Conservation (phyloP, 2,797 vertebrate genomes). For the Falco peregrinus region DNA sequence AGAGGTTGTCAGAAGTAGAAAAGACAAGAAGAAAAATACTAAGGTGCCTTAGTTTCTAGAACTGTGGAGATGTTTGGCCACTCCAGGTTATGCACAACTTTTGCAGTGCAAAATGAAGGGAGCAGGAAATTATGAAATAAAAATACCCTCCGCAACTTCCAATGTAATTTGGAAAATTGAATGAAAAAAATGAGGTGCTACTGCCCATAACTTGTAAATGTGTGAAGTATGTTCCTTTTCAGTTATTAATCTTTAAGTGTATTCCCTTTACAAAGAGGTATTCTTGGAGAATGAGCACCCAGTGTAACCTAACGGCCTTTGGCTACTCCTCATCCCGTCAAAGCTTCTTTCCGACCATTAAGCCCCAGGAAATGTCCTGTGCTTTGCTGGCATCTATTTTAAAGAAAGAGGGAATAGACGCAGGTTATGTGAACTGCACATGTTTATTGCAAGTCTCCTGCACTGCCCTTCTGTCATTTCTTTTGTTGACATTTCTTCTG, state of each 20-base stretch:
- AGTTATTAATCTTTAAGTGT: neutral
- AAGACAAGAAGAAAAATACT: neutral
- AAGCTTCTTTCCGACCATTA: neutral
- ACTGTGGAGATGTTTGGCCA: neutral
- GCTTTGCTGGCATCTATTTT: neutral
- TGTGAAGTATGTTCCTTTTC: neutral
- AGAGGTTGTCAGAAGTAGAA: neutral
- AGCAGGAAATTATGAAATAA: neutral
- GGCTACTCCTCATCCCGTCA: neutral
- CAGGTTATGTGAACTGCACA: neutral
- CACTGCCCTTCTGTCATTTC: neutral
- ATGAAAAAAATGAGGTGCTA: neutral
- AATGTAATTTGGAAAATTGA: neutral
- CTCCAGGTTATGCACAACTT: neutral
- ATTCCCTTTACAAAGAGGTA: neutral
- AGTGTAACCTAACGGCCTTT: neutral
- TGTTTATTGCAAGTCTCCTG: neutral
- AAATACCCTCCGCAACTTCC: neutral
- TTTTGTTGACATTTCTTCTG: neutral
- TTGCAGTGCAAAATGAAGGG: neutral
- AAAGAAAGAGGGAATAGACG: neutral
- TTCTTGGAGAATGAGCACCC: constrained; percentile 1
- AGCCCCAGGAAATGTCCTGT: neutral
- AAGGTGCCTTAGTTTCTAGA: neutral
- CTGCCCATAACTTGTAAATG: neutral